phyloP scores from a whole-genome alignment of 92 coral and sea anemone species.

The Phenganax stokvisi region DNA sequence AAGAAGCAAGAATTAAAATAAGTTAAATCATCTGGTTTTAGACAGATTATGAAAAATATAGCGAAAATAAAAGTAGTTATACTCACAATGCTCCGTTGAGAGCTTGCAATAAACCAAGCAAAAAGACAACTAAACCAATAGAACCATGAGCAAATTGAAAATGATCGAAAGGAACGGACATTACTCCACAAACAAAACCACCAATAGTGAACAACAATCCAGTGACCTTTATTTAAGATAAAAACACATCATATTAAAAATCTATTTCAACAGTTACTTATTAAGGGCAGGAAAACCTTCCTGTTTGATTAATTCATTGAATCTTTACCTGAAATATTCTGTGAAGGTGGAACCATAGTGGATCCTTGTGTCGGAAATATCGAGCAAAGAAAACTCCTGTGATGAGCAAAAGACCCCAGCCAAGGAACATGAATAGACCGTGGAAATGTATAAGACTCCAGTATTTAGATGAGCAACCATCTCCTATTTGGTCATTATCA shows the following conservation, averaged over 20 bases:
- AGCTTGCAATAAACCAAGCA: conserved; percentile 24
- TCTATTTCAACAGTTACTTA: not conserved
- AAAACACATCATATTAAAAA: not conserved
- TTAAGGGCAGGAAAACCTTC: not conserved
- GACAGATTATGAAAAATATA: not conserved
- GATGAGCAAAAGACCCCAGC: conserved; percentile 33
- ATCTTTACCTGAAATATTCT: conserved; percentile 15
- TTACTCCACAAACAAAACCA: conserved; percentile 35
- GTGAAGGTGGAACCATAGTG: conserved; percentile 35
- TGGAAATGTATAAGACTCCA: conserved; percentile 44
- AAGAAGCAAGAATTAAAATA: not conserved
- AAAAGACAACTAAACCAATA: conserved; percentile 22
- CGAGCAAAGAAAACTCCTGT: conserved; percentile 27
- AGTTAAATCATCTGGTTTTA: not conserved
- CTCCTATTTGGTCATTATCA: conserved; percentile 19
- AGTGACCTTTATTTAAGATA: not conserved
- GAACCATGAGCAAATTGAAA: conserved; percentile 33
- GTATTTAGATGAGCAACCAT: conserved; percentile 30
- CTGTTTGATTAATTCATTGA: too few relatives aligned
- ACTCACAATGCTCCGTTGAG: conserved; percentile 32
- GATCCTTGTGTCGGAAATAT: conserved; percentile 26
- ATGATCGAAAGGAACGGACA: conserved; percentile 40
- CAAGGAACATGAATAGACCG: conserved; percentile 38
- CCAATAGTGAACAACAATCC: conserved; percentile 27
- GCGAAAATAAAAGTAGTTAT: too few relatives aligned